Evolutionary conservation across 2,113 vertebrate genomes (phyloP).

Genomic region (Tympanuchus pallidicinctus): DNA sequence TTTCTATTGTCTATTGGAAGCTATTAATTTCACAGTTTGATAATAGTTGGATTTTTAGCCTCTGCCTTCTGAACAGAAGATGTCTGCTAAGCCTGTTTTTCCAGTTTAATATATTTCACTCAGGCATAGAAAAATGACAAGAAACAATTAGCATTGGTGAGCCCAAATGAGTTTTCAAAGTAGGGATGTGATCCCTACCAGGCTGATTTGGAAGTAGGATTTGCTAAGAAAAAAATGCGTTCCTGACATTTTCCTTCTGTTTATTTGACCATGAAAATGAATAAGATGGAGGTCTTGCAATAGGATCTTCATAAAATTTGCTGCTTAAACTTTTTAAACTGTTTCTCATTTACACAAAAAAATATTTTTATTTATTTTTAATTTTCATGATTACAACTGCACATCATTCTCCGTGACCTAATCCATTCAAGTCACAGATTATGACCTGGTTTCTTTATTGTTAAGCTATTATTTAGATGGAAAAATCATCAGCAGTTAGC

Average conservation of each 20-base stretch:
- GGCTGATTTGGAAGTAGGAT: neutral
- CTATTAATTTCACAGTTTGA: neutral
- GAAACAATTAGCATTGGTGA: neutral
- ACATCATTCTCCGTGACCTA: neutral
- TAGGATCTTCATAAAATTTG: neutral
- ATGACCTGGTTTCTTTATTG: constrained; percentile 49
- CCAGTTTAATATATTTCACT: neutral
- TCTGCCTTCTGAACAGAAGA: neutral
- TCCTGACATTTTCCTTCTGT: neutral
- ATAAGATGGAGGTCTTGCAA: neutral
- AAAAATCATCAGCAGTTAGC: constrained; percentile 33
- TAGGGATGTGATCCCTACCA: neutral
- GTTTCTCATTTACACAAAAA: neutral
- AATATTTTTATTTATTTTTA: constrained; percentile 13
- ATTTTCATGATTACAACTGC: neutral
- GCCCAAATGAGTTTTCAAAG: neutral
- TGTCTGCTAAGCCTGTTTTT: neutral
- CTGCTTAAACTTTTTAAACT: neutral
- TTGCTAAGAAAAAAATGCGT: neutral
- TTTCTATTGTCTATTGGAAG: neutral
- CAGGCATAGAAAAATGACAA: neutral
- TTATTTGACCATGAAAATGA: neutral
- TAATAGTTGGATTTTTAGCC: neutral
- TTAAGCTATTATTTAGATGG: constrained; percentile 56
- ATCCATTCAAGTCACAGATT: constrained; percentile 14